Base-by-base conservation (phyloP, 2,113 vertebrate species). In the Dromaius novaehollandiae region DNA sequence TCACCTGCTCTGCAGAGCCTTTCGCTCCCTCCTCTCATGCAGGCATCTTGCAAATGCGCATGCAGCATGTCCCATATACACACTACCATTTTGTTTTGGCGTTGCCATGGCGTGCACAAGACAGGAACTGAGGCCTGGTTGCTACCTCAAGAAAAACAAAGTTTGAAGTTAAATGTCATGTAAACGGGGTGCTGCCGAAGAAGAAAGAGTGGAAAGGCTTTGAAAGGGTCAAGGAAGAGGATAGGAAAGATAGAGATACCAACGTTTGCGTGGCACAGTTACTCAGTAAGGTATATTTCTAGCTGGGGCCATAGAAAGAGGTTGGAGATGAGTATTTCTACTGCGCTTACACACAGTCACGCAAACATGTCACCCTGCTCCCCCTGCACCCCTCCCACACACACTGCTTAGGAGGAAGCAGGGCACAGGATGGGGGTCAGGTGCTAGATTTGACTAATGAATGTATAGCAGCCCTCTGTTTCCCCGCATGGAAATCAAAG, bases 211-310 rank as follows among this genome's bases (percentile, higher is more conserved):
- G 6, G 2, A 56, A 44, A 38, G 28, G 26, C 30, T 86, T 64
- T 40, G 78, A 24, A 46, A 44, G 28, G 56, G 28, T 21, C 1
- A 1, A 85, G 88, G 66, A 82, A 50, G 21, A 30, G 40, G 9
- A 25, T 6, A 1, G 26, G 0, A 2, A 30, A 28, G 69, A 51
- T 15, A 18, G 42, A 17, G 53, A 28, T 32, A 3, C 20, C 0
- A 0, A 3, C 46, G 3, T 4, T 0, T 2, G 8, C n/a, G 55
- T 3, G 30, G 30, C 42, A 13, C 0, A 1, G 70, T 60, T 80
- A 6, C 18, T 73, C 44, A 3, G 60, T 9, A 38, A 73, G 63
- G 58, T 34, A 18, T 18, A 50, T 30, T 34, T 28, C 70, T 70
- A 6, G 61, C 70, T 28, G 30, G 53, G 44, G 82, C 55, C 13